Evolutionary conservation across 2,888 invertebrate genomes (phyloP).

Genomic region (Drosophila putrida): DNA sequence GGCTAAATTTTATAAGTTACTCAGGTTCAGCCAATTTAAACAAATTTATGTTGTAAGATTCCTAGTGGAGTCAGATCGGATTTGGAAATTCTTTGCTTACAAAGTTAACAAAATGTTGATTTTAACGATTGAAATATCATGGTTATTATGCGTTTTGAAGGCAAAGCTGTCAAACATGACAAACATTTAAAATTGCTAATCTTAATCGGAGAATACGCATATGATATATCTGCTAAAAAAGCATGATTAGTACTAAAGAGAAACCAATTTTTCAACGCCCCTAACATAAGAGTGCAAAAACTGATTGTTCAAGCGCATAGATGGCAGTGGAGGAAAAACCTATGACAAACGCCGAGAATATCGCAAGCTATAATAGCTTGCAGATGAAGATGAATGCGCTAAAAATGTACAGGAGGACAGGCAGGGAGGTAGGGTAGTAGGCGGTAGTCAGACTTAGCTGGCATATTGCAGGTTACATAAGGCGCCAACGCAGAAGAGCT

Average conservation of each 20-base stretch:
- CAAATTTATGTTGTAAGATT: not conserved
- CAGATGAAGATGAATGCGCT: slow-evolving; percentile 71
- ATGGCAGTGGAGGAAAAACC: slow-evolving; percentile 54
- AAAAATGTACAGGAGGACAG: slow-evolving; percentile 26
- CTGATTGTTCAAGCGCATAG: slow-evolving; percentile 61
- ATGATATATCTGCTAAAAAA: slow-evolving; percentile 21
- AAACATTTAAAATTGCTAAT: slow-evolving; percentile 29
- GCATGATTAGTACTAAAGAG: slow-evolving; percentile 37
- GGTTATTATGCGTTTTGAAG: slow-evolving; percentile 2
- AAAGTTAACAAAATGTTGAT: not conserved
- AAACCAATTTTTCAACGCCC: slow-evolving; percentile 44
- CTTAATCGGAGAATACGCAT: slow-evolving; percentile 19
- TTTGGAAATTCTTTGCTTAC: not conserved
- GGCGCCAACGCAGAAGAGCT: slow-evolving; percentile 76
- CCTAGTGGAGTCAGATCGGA: not conserved
- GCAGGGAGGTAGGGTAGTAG: not conserved
- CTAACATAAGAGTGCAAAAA: slow-evolving; percentile 38
- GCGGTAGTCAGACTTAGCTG: slow-evolving; percentile 5
- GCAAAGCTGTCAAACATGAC: slow-evolving; percentile 18
- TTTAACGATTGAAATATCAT: not conserved
- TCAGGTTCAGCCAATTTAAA: not conserved
- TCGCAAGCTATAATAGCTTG: slow-evolving; percentile 55
- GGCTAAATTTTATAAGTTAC: not conserved
- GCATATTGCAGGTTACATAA: slow-evolving; percentile 63
- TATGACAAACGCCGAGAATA: slow-evolving; percentile 63